A percentile compares a stretch with the other conserved stretches of the same genome.
These are phyloP conservation scores for Mormyrus proboscirostris DNA, from an alignment of 2,797 vertebrate species.

Conservation along the genomic window DNA sequence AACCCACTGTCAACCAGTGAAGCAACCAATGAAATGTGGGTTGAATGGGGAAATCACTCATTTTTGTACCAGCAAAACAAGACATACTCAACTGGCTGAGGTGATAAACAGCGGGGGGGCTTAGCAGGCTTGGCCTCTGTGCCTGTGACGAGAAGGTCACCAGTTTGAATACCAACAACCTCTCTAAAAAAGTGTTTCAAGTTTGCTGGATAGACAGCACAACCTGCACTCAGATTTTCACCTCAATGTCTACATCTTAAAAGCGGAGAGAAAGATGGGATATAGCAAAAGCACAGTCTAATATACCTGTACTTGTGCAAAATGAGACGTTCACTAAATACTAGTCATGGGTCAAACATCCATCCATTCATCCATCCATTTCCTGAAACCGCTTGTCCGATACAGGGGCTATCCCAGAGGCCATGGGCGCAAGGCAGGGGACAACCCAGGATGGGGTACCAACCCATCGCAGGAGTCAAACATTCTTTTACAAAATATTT, in stretches of 20 bases:
- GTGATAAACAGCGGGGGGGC: background rate
- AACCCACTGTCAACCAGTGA: background rate
- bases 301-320: background rate
- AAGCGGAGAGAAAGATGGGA: background rate
- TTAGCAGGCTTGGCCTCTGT: background rate
- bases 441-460: background rate
- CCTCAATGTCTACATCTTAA: background rate
- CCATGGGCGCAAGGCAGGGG: too few relatives aligned
- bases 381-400: background rate
- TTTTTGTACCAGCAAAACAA: background rate
- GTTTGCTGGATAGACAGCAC: background rate
- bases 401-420: background rate
- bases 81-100: background rate
- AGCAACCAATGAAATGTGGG: background rate
- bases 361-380: background rate
- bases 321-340: background rate
- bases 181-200: background rate
- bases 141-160: background rate
- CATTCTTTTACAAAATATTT: background rate
- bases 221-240: background rate
- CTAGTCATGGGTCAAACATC: background rate
- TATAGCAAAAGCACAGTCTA: background rate
- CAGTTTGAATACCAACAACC: background rate
- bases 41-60: background rate
- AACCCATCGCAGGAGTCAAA: background rate